phyloP scores from a whole-genome alignment of 2,113 vertebrate genomes.

The Burhinus bistriatus region DNA sequence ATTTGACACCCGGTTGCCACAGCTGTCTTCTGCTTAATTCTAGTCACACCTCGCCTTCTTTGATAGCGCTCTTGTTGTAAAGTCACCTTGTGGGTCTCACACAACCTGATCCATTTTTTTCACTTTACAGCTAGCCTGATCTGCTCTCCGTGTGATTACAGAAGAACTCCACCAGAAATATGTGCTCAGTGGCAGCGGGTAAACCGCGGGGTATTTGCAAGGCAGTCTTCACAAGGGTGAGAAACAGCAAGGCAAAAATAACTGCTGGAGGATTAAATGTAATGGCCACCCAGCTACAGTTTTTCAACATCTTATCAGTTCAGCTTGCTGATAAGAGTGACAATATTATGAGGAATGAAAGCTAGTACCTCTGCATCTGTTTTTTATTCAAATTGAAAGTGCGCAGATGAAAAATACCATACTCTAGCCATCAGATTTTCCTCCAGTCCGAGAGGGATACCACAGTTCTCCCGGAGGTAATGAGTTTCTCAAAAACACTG shows the following conservation, averaged over 20 bases:
- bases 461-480: not conserved
- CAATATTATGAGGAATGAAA: conserved; percentile 8
- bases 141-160: conserved; percentile 40
- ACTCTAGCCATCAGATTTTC: not conserved
- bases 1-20: conserved; percentile 13
- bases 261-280: not conserved
- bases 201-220: not conserved
- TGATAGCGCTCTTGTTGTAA: conserved; percentile 36
- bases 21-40: conserved; percentile 61
- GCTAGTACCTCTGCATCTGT: not conserved
- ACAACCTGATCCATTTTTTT: conserved; percentile 38
- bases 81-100: conserved; percentile 66
- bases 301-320: conserved; percentile 32
- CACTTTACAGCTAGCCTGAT: conserved; percentile 25
- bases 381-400: conserved; percentile 49
- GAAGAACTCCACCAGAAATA: conserved; percentile 24
- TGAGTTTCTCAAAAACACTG: not conserved
- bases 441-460: conserved; percentile 13
- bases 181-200: not conserved
- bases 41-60: conserved; percentile 58
- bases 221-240: not conserved
- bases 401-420: not conserved
- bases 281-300: not conserved
- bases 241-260: not conserved
- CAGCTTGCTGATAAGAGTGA: conserved; percentile 39